Conservation (phyloP, 2,797 vertebrate genomes). For the Microcaecilia unicolor region DNA sequence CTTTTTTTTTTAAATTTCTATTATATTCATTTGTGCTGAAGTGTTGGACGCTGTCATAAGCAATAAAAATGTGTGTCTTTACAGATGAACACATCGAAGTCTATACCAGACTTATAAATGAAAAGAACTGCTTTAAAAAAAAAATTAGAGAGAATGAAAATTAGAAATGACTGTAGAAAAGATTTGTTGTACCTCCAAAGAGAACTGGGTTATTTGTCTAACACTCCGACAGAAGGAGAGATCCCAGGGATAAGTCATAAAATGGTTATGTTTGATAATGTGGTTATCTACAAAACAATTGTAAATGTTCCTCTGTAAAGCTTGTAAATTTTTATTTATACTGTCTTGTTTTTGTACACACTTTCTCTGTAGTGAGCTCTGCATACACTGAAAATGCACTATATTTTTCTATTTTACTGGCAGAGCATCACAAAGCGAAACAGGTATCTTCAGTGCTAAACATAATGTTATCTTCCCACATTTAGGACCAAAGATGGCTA, state of each 20-base stretch:
- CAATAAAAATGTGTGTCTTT: slow-evolving; percentile 63
- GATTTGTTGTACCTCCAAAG: slow-evolving; percentile 84
- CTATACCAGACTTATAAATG: slow-evolving; percentile 50
- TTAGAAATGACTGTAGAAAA: slow-evolving; percentile 58
- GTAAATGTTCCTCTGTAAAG: slow-evolving; percentile 97
- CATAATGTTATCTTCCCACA: slow-evolving; percentile 86
- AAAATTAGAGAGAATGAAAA: slow-evolving; percentile 54
- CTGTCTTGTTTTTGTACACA: slow-evolving; percentile 86
- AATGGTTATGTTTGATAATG: slow-evolving; percentile 63
- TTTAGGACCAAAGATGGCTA: slow-evolving; percentile 98
- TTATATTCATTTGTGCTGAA: slow-evolving; percentile 36
- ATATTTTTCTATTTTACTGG: slow-evolving; percentile 98
- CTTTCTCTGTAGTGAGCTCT: slow-evolving; percentile 94
- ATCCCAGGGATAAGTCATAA: slow-evolving; percentile 67
- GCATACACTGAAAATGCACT: slow-evolving; percentile 98
- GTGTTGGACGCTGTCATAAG: slow-evolving; percentile 60
- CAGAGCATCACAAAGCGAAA: slow-evolving; percentile 85
- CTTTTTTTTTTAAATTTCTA: slow-evolving; percentile 26
- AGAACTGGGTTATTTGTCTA: slow-evolving; percentile 82
- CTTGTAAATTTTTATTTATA: slow-evolving; percentile 99
- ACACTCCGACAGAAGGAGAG: slow-evolving; percentile 61
- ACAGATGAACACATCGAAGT: slow-evolving; percentile 27
- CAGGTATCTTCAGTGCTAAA: slow-evolving; percentile 92
- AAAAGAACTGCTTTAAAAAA: slow-evolving; percentile 53
- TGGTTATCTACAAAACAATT: slow-evolving; percentile 74